Base-by-base conservation (phyloP, 2,888 invertebrate genomes). In the Volucella inflata region DNA sequence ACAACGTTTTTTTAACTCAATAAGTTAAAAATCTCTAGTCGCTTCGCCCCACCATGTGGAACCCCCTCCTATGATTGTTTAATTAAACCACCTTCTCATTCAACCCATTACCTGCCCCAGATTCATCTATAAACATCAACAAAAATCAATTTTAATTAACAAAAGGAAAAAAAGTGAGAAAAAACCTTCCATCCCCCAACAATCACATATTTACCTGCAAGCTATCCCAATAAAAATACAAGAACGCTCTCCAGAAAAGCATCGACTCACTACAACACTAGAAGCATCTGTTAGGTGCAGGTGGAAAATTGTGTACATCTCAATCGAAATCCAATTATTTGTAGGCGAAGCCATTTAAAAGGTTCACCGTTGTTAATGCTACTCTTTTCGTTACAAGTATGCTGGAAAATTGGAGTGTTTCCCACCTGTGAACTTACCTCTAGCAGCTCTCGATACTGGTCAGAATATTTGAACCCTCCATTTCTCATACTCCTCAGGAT, bases 261-360 rank as follows among this genome's bases (percentile, higher is more conserved):
- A 51, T 50, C 38, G 44, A 51, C 59, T 51, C 50, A 21, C 16
- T 42, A 30, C 36, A 44, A 36, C 30, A 50, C n/a, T 2, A 57
- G 17, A 8, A 14, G 14, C 62, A 42, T 8, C 11, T 17, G 14
- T 8, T 30, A 42, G 64, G 14, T 50, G 59, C 67, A 76, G 62
- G 46, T 85, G 80, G 64, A 77, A 81, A 76, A 85, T 62, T 85
- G 85, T 76, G 72, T 85, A 72, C 76, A 72, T 62, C 81, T 81
- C 76, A 80, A 85, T 85, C 53, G 81, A 76, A 85, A 85, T 77
- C 80, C 85, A 81, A 81, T 81, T 85, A 85, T 81, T 85, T 85
- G 76, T 62, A 76, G 71, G 67, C 64, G 80, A 76, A 76, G 68
- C 62, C 80, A 76, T 84, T 84, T 84, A 75, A 84, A 21, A 78